Conservation (phyloP, 2,888 invertebrate species). For the Homarus gammarus region DNA sequence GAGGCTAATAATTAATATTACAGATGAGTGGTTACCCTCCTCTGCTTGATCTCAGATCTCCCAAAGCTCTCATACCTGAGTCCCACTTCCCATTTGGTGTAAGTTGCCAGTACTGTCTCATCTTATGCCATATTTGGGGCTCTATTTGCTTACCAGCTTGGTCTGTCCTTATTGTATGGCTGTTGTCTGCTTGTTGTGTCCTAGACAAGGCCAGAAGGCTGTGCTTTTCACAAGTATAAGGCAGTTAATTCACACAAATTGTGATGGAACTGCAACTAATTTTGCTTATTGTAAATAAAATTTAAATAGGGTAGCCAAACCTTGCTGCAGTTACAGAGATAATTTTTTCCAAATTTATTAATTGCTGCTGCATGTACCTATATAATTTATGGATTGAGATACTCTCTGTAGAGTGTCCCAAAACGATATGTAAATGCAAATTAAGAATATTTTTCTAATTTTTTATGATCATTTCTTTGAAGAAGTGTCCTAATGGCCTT, state of each 20-base stretch:
- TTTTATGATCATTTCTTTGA: no score
- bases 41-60: constrained; percentile 57
- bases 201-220: constrained; percentile 37
- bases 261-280: not conserved
- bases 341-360: constrained; percentile 10
- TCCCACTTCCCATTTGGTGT: constrained; percentile 64
- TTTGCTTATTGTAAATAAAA: not conserved
- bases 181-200: constrained; percentile 43
- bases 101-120: constrained; percentile 51
- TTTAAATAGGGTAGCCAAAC: constrained; percentile 16
- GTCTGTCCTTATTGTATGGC: constrained; percentile 38
- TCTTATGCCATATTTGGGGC: constrained; percentile 28
- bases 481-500: constrained; percentile 22
- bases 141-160: constrained; percentile 44
- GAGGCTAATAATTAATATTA: constrained; percentile 33
- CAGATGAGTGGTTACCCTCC: constrained; percentile 63
- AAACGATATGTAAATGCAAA: not conserved
- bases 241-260: not conserved
- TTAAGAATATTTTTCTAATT: not conserved
- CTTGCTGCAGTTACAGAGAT: constrained; percentile 1
- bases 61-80: constrained; percentile 64
- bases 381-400: not conserved
- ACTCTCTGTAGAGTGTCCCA: not conserved
- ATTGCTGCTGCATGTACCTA: constrained; percentile 12
- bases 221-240: constrained; percentile 14